Conservation (phyloP, 2,113 vertebrate genomes). For the Pogonocichla stellata region DNA sequence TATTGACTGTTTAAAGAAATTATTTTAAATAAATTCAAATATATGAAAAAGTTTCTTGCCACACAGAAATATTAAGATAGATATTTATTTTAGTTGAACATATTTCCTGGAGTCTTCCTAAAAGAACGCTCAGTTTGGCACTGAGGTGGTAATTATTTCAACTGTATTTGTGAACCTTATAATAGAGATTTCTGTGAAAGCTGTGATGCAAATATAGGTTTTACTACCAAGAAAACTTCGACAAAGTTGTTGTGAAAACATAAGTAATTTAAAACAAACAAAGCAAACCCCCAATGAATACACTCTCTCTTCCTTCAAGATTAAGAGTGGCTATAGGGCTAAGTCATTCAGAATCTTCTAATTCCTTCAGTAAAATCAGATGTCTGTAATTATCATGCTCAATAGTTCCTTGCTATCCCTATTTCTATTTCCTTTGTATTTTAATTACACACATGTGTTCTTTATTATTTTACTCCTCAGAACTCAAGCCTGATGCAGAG, state of each 20-base stretch:
- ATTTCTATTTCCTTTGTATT: constrained; percentile 44
- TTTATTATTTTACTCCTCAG: constrained; percentile 17
- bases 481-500: constrained; percentile 22
- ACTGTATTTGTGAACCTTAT: not conserved
- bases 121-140: not conserved
- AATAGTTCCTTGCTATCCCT: constrained; percentile 38
- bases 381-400: constrained; percentile 43
- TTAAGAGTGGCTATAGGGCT: not conserved
- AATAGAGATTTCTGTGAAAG: not conserved
- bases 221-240: not conserved
- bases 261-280: not conserved
- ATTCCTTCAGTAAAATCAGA: constrained; percentile 40
- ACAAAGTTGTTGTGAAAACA: not conserved
- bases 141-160: not conserved
- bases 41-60: rapidly evolving
- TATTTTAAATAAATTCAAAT: not conserved
- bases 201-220: not conserved
- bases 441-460: constrained; percentile 54
- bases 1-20: not conserved
- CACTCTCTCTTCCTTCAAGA: not conserved
- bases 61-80: not conserved
- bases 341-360: not conserved
- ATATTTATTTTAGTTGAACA: not conserved
- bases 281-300: not conserved
- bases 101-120: not conserved